These are phyloP conservation scores for Clusia tigrina DNA, from an alignment of 2,888 invertebrate genomes.

Conservation along the genomic window DNA sequence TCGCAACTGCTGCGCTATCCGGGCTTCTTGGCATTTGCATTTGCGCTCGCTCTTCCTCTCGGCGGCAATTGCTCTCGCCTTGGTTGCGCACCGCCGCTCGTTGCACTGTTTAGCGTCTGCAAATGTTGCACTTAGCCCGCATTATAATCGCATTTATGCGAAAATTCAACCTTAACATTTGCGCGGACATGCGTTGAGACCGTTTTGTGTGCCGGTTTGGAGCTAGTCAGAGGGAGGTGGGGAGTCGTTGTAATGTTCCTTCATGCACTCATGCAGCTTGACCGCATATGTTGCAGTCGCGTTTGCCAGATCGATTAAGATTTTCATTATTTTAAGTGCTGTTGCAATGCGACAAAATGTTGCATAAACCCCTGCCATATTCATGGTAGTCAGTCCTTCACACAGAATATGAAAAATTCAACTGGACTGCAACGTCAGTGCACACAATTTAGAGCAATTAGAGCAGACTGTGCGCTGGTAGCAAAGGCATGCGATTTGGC, in stretches of 20 bases:
- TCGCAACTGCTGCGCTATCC: no score
- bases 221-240: no score
- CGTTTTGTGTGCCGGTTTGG: not conserved
- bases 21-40: slow-evolving; percentile 55
- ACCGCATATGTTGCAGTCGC: no score
- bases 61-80: not conserved
- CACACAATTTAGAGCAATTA: no score
- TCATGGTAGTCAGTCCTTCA: no score
- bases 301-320: not conserved
- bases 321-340: not conserved
- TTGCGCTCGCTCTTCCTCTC: not conserved
- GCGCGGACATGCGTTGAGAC: slow-evolving; percentile 25
- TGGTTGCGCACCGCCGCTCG: not conserved
- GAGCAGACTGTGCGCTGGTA: no score
- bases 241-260: no score
- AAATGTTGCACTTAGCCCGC: slow-evolving; percentile 52
- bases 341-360: not conserved
- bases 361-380: not conserved
- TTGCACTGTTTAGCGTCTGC: slow-evolving; percentile 29
- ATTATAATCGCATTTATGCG: slow-evolving; percentile 30
- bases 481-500: no score
- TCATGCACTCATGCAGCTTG: not conserved
- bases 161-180: slow-evolving; percentile 57
- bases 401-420: no score
- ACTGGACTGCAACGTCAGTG: no score